Evolutionary conservation across 2,888 invertebrate species (phyloP), one percentile per base, ranked within the genome.

Genomic region (Meandrusa payeni): DNA sequence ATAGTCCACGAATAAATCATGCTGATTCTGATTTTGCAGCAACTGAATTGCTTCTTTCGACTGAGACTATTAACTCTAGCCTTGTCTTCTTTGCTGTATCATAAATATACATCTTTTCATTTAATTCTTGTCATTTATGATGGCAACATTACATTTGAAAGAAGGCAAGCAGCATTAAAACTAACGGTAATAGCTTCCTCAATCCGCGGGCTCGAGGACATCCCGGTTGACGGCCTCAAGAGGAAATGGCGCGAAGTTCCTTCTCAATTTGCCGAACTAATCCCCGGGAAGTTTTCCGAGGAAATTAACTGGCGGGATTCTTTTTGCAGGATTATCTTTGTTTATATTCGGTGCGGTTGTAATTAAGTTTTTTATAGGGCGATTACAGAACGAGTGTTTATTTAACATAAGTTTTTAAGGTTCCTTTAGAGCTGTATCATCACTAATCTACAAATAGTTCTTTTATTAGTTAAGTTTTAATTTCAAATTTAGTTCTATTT

Each of bases 221-320:
- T 48, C 34, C 51, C 41, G 42, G 40, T 34, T 41, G 19, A 37
- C 58, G 57, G 55, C 45, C 44, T 46, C 59, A 50, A 45, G 66
- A 73, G 78, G 76, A 78, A 77, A 79, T 76, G 70, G 75, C 76
- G 69, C 54, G 62, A 72, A 69, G 61, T 62, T 66, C 60, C 51
- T 44, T 50, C 57, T 61, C 64, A 75, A 76, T 74, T 76, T 75
- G 66, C 61, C 54, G 60, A 47, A 49, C 51, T 55, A 46, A 50
- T 48, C n/a, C 47, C 47, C 45, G 47, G 27, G 49, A 64, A 68
- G 54, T 66, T 64, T 50, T 55, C 48, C 52, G 48, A 59, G 56
- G 62, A 60, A 67, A 65, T 65, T 64, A 66, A 60, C 62, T 54
- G 45, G 48, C 42, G 51, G 54, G 49, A 50, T 48, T 55, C 62